Evolutionary conservation across 1,140 invertebrate genomes (phyloP).

Genomic region (Pogonomyrmex barbatus): DNA sequence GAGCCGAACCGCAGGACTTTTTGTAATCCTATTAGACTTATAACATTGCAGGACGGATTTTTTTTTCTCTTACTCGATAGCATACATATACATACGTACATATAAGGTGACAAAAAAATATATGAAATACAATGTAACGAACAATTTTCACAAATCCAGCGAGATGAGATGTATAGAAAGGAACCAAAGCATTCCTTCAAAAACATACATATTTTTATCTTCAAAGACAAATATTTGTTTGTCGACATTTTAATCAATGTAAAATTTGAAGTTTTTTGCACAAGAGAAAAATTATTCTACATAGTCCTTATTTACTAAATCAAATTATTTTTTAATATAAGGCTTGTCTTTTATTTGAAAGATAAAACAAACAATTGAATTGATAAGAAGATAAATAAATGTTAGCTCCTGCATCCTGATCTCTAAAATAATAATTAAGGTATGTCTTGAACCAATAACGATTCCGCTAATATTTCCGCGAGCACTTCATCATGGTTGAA

Average conservation of each 20-base stretch:
- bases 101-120: neutral
- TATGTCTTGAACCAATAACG: neutral
- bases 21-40: constrained; percentile 84
- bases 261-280: neutral
- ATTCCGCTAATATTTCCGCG: neutral
- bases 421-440: neutral
- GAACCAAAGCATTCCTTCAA: neutral
- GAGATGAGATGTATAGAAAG: neutral
- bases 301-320: neutral
- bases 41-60: constrained; percentile 1
- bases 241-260: constrained; percentile 5
- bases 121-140: neutral
- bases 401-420: too few species aligned
- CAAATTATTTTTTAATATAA: neutral
- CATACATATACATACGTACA: neutral
- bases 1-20: constrained; percentile 81
- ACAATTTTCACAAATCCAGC: neutral
- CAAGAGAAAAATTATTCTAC: neutral
- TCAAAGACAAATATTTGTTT: neutral
- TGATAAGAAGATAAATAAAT: neutral
- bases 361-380: too few species aligned
- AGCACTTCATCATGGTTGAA: neutral
- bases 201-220: neutral
- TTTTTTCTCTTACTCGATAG: constrained; percentile 21
- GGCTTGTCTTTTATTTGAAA: neutral